Base-by-base conservation (phyloP, 2,797 vertebrate species). In the Spondyliosoma cantharus region DNA sequence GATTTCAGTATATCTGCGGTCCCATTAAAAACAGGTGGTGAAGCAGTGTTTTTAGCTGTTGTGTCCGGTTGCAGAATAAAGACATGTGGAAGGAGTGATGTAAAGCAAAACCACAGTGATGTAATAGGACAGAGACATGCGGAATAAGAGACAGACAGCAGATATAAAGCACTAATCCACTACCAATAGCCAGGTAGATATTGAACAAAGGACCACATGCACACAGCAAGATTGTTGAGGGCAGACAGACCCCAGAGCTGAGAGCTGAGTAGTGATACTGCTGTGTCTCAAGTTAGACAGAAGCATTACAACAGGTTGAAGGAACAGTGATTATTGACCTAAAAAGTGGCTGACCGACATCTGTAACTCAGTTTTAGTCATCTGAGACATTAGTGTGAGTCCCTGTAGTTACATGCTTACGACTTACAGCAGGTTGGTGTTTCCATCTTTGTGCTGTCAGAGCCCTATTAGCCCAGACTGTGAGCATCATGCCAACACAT, bases 241-340 rank as follows among this genome's bases (percentile, higher is more conserved):
- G 85, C 70, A 64, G 43, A 78, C 80, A 89, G 69, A 92, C 84
- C 81, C 71, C 61, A 90, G 86, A 87, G 81, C 91, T 94, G 92
- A 82, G 74, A 92, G 93, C 85, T 94, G 94, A 94, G 91, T 70
- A 79, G 94, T 94, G 93, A 95, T 94, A 94, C 92, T 94, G 91
- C 72, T 85, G 86, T 81, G 79, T 83, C 74, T 82, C 22, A 14
- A 79, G 76, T 82, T 60, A 32, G 6, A 62, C 5, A 48, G 25
- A 69, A 24, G 15, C 32, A 42, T 37, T 63, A 37, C 43, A 25
- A 42, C 17, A 9, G 8, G 37, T 9, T 37, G 37, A 37, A 2
- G 7, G 8, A 37, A 11, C 22, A 27, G 11, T 27, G 1, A 52
- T 43, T 43, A 56, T 57, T 32, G 24, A 4, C 22, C n/a, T 19